Evolutionary conservation across 1,140 invertebrate genomes (phyloP).

Genomic region (Marisa cornuarietis): DNA sequence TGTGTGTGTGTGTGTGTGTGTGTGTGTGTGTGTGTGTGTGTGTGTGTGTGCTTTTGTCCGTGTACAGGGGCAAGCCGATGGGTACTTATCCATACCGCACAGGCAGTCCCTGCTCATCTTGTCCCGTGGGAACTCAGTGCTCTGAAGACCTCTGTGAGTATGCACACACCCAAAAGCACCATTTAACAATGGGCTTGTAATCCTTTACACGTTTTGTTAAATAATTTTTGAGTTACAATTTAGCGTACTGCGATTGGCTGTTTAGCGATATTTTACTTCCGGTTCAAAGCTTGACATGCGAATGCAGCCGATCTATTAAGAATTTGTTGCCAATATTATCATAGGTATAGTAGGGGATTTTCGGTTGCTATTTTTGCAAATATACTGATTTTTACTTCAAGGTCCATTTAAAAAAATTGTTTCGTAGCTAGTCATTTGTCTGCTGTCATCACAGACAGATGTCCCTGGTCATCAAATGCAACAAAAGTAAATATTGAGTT

Average conservation of each 20-base stretch:
- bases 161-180: neutral
- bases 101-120: neutral
- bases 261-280: neutral
- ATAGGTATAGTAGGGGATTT: too few relatives aligned
- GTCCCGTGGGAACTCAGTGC: conserved; percentile 12
- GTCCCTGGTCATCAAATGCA: too few relatives aligned
- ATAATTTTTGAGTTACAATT: neutral
- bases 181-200: neutral
- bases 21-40: too few relatives aligned
- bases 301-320: too few relatives aligned
- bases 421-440: neutral
- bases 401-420: too few relatives aligned
- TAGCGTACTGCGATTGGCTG: neutral
- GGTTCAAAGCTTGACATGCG: too few relatives aligned
- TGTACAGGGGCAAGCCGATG: conserved; percentile 10
- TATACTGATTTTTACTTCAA: neutral
- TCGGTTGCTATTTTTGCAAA: neutral
- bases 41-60: too few relatives aligned
- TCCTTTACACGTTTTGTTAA: neutral
- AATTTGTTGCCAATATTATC: too few relatives aligned
- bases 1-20: too few relatives aligned
- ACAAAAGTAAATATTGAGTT: too few relatives aligned
- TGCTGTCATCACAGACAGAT: neutral
- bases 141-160: conserved; percentile 11
- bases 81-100: conserved; percentile 13